A percentile compares a stretch with the other conserved stretches of the same genome.
Conservation (phyloP, 1,140 invertebrate species). For the Drosophila nigrodunni region DNA sequence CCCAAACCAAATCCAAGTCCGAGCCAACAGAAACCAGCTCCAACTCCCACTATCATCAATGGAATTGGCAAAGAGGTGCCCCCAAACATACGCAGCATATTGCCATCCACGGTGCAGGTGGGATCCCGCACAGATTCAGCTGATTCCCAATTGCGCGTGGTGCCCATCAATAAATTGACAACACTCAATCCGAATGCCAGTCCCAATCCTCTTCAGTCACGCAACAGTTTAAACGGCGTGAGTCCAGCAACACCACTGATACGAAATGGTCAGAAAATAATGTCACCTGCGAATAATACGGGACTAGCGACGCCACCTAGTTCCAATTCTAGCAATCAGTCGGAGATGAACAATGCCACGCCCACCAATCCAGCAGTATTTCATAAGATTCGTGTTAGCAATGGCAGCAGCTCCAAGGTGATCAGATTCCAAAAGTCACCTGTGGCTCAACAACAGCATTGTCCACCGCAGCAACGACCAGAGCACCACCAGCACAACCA, state of each 20-base stretch:
- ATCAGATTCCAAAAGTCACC: conserved; percentile 29
- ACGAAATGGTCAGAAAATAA: not conserved
- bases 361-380: conserved; percentile 9
- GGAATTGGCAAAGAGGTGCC: conserved; percentile 20
- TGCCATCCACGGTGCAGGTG: conserved; percentile 34
- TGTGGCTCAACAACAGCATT: not conserved
- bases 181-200: conserved; percentile 2
- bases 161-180: conserved; percentile 61
- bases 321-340: not conserved
- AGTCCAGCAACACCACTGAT: not conserved
- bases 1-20: not conserved
- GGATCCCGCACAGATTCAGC: not conserved
- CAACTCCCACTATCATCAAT: not conserved
- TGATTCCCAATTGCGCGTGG: conserved; percentile 51
- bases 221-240: not conserved
- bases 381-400: conserved; percentile 51
- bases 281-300: not conserved
- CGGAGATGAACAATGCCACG: conserved; percentile 24
- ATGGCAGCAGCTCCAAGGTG: conserved; percentile 37
- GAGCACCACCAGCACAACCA: not conserved
- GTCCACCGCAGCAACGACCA: not conserved
- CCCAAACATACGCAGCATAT: conserved; percentile 15
- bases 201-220: not conserved
- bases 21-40: not conserved
- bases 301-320: conserved; percentile 2